Evolutionary conservation across 2,113 vertebrate genomes (phyloP), one percentile per base, ranked within the genome.

Genomic region (Zonotrichia leucophrys): DNA sequence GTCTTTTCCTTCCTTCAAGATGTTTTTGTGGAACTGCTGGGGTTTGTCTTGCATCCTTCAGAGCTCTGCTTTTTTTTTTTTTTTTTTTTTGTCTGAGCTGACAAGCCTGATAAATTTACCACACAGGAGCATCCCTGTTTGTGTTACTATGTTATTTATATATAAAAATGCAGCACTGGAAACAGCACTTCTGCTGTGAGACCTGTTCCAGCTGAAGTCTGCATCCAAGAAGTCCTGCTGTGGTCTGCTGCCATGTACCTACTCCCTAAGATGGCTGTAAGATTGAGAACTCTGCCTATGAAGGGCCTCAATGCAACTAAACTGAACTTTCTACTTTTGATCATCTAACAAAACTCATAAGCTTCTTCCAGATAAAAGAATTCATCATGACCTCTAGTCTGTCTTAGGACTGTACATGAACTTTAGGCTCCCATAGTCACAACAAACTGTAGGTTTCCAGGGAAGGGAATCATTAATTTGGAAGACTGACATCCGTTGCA

Each of bases 381-480:
- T 74, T 88, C 55, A 30, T 25, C 27, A 10, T 70, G 68, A 58
- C 10, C 46, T 83, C 28, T 70, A 77, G 42, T 35, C 30, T 56
- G 22, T 41, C 42, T 77, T 70, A 83, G 30, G 53, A 68, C 55
- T 50, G 37, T 59, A 14, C 42, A 10, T 81, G 70, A 89, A 67
- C 31, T 93, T 92, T 37, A 92, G 82, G 42, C 28, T 78, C 27
- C 80, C 53, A 75, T 83, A 95, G 87, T 81, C 85, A 86, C 18
- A 75, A 74, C 12, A 31, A 87, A 92, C 39, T 18, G 7, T 95
- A 75, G 39, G 13, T 88, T 93, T 94, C 68, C 42, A 82, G 92
- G 80, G 83, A 91, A 70, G 30, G 35, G 74, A 76, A 24, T 81
- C 5, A 78, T 96, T 90, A 85, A 87, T 94, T 94, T 85, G 66